These are phyloP conservation scores for Galendromus occidentalis DNA, from an alignment of 1,140 invertebrate genomes.

Conservation along the genomic window DNA sequence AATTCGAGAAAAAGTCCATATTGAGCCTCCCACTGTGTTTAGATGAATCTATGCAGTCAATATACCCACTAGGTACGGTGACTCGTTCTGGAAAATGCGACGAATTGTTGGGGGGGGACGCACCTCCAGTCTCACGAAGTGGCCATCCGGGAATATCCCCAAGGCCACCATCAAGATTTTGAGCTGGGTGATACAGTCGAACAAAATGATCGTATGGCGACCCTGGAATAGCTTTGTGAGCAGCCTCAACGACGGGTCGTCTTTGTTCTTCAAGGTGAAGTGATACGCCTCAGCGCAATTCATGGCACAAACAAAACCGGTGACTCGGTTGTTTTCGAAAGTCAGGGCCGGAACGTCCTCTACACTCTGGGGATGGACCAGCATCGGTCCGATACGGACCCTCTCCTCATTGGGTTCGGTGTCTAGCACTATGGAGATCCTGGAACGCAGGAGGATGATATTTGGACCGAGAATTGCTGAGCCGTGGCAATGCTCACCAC, in stretches of 20 bases:
- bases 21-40: not conserved
- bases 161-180: not conserved
- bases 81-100: not conserved
- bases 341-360: not conserved
- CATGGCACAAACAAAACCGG: slow-evolving; percentile 13
- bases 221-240: not conserved
- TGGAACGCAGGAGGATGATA: too few relatives aligned
- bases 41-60: not conserved
- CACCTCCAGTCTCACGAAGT: not conserved
- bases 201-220: not conserved
- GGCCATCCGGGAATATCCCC: not conserved
- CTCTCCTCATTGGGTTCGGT: too few relatives aligned
- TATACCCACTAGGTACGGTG: not conserved
- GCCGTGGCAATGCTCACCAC: too few relatives aligned
- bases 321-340: not conserved
- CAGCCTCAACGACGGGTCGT: not conserved
- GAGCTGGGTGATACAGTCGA: not conserved
- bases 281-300: not conserved
- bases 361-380: not conserved
- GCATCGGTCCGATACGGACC: not conserved
- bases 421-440: too few relatives aligned
- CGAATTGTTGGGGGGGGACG: not conserved
- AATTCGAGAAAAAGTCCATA: not conserved
- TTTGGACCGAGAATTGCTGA: too few relatives aligned
- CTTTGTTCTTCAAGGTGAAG: not conserved